These are phyloP conservation scores for Lates calcarifer DNA, from an alignment of 2,113 vertebrate species.

Conservation along the genomic window DNA sequence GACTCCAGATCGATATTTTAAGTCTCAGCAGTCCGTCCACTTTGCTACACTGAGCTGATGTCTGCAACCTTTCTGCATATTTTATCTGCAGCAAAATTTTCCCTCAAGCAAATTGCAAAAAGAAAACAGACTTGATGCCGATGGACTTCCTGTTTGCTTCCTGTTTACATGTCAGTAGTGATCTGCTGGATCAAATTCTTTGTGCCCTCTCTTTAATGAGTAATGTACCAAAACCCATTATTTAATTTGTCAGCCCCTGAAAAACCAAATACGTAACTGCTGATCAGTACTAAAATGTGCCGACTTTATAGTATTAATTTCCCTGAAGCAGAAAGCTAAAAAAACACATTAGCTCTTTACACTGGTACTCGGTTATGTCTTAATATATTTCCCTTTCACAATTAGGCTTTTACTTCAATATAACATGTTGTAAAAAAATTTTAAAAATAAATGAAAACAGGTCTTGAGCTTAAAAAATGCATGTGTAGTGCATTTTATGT, in stretches of 20 bases:
- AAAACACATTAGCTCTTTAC: constrained; percentile 53
- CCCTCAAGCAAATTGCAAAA: constrained; percentile 46
- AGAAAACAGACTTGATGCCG: constrained; percentile 48
- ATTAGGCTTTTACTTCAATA: constrained; percentile 47
- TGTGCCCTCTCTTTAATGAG: constrained; percentile 28
- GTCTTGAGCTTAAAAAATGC: constrained; percentile 68
- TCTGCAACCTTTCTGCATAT: constrained; percentile 59
- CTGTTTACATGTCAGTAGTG: constrained; percentile 64
- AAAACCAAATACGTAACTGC: constrained; percentile 65
- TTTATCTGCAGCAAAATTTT: constrained; percentile 55
- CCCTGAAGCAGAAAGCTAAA: constrained; percentile 41
- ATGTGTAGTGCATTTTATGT: constrained; percentile 67
- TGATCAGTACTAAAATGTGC: constrained; percentile 49
- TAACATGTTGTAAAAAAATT: constrained; percentile 54
- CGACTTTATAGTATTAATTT: constrained; percentile 29
- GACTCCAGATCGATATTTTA: constrained; percentile 73
- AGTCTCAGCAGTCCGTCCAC: constrained; percentile 77
- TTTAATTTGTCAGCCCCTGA: constrained; percentile 42
- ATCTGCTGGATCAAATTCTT: constrained; percentile 48
- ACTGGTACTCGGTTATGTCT: constrained; percentile 72
- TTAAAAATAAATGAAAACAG: constrained; percentile 41
- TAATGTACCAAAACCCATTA: constrained; percentile 68
- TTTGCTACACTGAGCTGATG: constrained; percentile 71
- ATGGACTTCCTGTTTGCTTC: constrained; percentile 63
- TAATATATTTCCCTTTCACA: constrained; percentile 47